Percentiles rank a stretch among this genome's conserved stretches.
These are phyloP conservation scores for Aepyceros melampus DNA, from an alignment of 2,113 vertebrate genomes.

Conservation along the genomic window DNA sequence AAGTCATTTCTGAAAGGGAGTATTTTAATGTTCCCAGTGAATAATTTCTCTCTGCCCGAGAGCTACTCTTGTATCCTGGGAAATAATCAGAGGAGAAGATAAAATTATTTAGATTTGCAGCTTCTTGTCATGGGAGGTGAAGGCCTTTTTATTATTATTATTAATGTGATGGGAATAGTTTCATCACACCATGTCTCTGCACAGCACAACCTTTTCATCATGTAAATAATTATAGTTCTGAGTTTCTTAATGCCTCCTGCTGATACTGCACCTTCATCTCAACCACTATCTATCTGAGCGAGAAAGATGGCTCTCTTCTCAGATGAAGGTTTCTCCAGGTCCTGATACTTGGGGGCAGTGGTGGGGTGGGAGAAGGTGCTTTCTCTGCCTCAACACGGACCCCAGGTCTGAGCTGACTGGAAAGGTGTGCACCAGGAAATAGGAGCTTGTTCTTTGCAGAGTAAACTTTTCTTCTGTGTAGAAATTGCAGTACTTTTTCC, in stretches of 20 bases:
- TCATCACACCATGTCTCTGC: not conserved
- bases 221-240: slow-evolving; percentile 62
- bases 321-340: not conserved
- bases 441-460: not conserved
- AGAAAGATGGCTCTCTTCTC: not conserved
- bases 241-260: not conserved
- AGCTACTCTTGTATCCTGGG: slow-evolving; percentile 51
- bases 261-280: not conserved
- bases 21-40: slow-evolving; percentile 48
- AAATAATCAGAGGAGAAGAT: slow-evolving; percentile 64
- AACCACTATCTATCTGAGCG: not conserved
- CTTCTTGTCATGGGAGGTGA: slow-evolving; percentile 59
- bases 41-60: slow-evolving; percentile 61
- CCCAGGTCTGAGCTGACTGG: not conserved
- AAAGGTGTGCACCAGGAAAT: not conserved
- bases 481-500: not conserved
- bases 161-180: slow-evolving; percentile 58
- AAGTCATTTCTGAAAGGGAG: slow-evolving; percentile 62
- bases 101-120: slow-evolving; percentile 70
- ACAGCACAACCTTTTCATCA: slow-evolving; percentile 46
- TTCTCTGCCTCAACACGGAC: not conserved
- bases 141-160: slow-evolving; percentile 63
- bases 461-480: not conserved
- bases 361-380: accelerated
- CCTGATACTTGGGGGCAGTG: not conserved